Percentiles rank a stretch among this genome's conserved stretches.
These are phyloP conservation scores for Crocuta crocuta DNA, from an alignment of 2,113 vertebrate genomes.

Conservation along the genomic window DNA sequence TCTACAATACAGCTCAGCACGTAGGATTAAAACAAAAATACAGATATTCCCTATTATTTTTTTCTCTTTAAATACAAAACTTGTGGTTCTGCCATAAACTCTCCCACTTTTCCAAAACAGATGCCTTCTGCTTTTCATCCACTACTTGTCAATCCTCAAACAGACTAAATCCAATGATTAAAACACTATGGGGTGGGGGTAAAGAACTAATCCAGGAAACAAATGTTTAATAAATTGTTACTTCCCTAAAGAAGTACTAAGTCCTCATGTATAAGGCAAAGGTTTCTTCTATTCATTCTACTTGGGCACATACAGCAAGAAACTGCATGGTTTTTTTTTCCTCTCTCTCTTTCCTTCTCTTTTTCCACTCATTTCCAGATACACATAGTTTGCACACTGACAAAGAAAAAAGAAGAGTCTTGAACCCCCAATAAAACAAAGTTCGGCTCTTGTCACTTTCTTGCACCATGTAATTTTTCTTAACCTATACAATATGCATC, in stretches of 20 bases:
- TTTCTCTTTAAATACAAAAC: conserved; percentile 50
- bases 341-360: background rate
- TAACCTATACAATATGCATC: background rate
- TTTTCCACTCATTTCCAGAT: background rate
- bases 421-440: background rate
- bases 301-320: background rate
- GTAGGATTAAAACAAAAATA: conserved; percentile 21
- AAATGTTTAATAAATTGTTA: background rate
- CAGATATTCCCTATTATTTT: background rate
- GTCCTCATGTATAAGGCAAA: background rate
- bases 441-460: background rate
- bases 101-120: background rate
- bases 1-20: background rate
- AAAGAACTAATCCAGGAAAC: background rate
- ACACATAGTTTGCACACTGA: background rate
- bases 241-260: conserved; percentile 3
- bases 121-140: background rate
- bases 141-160: background rate
- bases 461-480: background rate
- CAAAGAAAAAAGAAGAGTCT: background rate
- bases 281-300: background rate
- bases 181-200: background rate
- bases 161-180: background rate
- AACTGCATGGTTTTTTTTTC: background rate
- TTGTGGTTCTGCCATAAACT: background rate